A percentile compares a stretch with the other conserved stretches of the same genome.
phyloP scores from a whole-genome alignment of 2,888 invertebrate species.

The Caenorhabditis plicata region DNA sequence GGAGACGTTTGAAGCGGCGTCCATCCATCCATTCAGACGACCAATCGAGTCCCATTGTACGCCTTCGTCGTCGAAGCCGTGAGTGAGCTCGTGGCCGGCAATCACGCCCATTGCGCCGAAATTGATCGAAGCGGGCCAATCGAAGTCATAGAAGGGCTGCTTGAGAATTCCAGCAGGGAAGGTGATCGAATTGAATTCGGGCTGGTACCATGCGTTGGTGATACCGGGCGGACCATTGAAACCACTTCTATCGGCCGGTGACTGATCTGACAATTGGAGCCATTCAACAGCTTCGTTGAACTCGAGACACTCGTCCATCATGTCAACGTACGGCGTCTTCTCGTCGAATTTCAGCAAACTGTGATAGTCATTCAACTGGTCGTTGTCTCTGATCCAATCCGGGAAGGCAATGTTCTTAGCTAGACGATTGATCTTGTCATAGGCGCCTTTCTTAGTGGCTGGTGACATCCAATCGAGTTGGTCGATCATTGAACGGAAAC shows the following conservation, averaged over 20 bases:
- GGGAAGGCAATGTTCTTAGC: slow-evolving; percentile 60
- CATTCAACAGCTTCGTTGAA: slow-evolving; percentile 34
- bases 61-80: slow-evolving; percentile 83
- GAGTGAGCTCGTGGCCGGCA: slow-evolving; percentile 90
- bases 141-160: slow-evolving; percentile 56
- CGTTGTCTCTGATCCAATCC: slow-evolving; percentile 50
- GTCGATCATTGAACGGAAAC: slow-evolving; percentile 58
- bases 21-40: slow-evolving; percentile 54
- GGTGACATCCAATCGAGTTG: slow-evolving; percentile 57
- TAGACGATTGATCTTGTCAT: slow-evolving; percentile 55
- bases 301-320: slow-evolving; percentile 17
- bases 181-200: slow-evolving; percentile 59
- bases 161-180: slow-evolving; percentile 61
- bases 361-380: slow-evolving; percentile 42
- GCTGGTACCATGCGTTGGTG: slow-evolving; percentile 53
- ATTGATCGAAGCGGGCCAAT: slow-evolving; percentile 58
- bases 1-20: slow-evolving; percentile 28
- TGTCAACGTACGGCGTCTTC: slow-evolving; percentile 28
- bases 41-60: slow-evolving; percentile 59
- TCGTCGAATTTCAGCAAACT: slow-evolving; percentile 25
- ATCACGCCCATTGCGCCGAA: slow-evolving; percentile 97
- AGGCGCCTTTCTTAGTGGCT: slow-evolving; percentile 53
- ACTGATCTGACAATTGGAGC: slow-evolving; percentile 28
- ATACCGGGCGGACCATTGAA: slow-evolving; percentile 49
- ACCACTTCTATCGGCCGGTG: slow-evolving; percentile 28